Percentiles rank a stretch among this genome's conserved stretches.
These are phyloP conservation scores for Microtus oregoni DNA, from an alignment of 2,113 vertebrate species.

Conservation along the genomic window DNA sequence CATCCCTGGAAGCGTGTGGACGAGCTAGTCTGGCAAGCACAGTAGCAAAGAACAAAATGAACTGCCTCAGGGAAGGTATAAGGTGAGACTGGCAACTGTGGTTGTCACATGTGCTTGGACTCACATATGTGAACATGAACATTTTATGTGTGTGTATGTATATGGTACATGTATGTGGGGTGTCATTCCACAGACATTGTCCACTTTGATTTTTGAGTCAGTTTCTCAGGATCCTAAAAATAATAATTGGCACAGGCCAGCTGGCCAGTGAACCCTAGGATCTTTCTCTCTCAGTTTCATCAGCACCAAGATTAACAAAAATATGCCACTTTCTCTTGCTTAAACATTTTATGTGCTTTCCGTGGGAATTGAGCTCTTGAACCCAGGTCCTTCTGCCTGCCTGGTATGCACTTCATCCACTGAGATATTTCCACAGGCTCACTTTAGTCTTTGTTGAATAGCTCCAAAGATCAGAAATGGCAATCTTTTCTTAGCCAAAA, in stretches of 20 bases:
- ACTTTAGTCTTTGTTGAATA: not conserved
- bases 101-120: not conserved
- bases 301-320: not conserved
- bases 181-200: not conserved
- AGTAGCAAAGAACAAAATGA: not conserved
- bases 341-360: not conserved
- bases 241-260: not conserved
- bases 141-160: not conserved
- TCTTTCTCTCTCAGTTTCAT: not conserved
- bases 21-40: not conserved
- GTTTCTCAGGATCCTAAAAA: not conserved
- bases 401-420: not conserved
- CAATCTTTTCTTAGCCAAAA: not conserved
- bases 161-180: not conserved
- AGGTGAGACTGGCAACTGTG: not conserved
- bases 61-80: not conserved
- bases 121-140: not conserved
- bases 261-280: not conserved
- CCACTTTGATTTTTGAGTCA: not conserved
- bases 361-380: not conserved
- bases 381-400: not conserved
- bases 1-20: not conserved
- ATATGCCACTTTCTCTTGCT: not conserved
- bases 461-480: not conserved
- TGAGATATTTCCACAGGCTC: not conserved